These are phyloP conservation scores for Colletes latitarsis DNA, from an alignment of 1,140 invertebrate genomes.

Conservation along the genomic window DNA sequence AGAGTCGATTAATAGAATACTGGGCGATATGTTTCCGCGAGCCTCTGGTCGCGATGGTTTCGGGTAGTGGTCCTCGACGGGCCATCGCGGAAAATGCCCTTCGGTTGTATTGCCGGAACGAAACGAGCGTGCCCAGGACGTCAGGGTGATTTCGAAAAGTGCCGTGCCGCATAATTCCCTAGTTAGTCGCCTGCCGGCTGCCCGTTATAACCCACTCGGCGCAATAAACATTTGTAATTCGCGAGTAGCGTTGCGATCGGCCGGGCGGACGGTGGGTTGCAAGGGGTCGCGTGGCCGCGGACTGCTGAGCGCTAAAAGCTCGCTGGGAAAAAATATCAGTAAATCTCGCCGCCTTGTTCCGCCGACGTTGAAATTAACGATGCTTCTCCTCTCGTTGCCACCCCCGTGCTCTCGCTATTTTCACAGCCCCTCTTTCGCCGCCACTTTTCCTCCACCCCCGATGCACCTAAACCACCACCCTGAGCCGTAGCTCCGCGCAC, in stretches of 20 bases:
- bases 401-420: neutral
- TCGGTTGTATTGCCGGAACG: constrained; percentile 12
- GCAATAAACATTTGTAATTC: constrained; percentile 70
- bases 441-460: neutral
- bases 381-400: constrained; percentile 47
- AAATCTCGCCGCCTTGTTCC: constrained; percentile 67
- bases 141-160: constrained; percentile 54
- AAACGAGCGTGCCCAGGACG: neutral
- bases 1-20: too few species aligned
- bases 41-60: too few species aligned
- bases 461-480: neutral
- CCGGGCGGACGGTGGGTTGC: neutral
- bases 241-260: constrained; percentile 37
- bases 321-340: constrained; percentile 67
- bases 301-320: constrained; percentile 68
- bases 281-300: neutral
- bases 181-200: constrained; percentile 59
- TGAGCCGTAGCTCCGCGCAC: neutral
- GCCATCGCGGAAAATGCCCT: constrained; percentile 25
- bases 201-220: constrained; percentile 59
- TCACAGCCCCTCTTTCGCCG: neutral
- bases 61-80: neutral
- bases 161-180: constrained; percentile 58
- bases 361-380: constrained; percentile 68
- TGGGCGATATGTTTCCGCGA: too few species aligned